These are phyloP conservation scores for Temnothorax curvispinosus DNA, from an alignment of 1,140 invertebrate genomes.

Conservation along the genomic window DNA sequence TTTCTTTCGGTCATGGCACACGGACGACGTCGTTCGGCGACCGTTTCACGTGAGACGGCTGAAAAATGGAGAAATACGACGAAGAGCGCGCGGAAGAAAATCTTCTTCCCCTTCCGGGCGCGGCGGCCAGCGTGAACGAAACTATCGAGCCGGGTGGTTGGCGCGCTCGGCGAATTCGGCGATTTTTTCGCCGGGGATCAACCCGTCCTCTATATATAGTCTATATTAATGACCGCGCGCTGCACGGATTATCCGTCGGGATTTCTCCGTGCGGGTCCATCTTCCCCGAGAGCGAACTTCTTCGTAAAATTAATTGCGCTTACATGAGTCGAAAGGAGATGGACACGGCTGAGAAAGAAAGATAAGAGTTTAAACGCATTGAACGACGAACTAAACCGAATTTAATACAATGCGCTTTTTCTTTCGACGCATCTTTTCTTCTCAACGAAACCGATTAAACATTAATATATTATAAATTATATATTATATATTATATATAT, in stretches of 20 bases:
- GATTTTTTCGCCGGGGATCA: slow-evolving; percentile 76
- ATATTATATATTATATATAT: neutral
- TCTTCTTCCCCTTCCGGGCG: neutral
- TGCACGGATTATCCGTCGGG: slow-evolving; percentile 74
- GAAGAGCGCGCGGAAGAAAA: neutral
- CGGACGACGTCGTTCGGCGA: slow-evolving; percentile 8
- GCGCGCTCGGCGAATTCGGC: slow-evolving; percentile 42
- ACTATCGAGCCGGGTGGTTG: slow-evolving; percentile 62
- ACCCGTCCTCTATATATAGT: slow-evolving; percentile 78
- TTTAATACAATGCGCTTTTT: neutral
- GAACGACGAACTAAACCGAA: slow-evolving; percentile 11
- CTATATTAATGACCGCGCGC: slow-evolving; percentile 77
- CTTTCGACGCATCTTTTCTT: neutral
- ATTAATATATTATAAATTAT: neutral
- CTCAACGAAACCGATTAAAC: neutral
- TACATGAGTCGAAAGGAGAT: neutral
- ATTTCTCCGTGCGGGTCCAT: slow-evolving; percentile 57
- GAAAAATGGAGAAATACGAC: slow-evolving; percentile 22
- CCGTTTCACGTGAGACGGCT: slow-evolving; percentile 1
- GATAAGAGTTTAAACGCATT: neutral
- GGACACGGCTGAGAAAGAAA: neutral
- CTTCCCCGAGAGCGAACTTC: slow-evolving; percentile 57
- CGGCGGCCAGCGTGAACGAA: slow-evolving; percentile 27
- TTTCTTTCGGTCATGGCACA: slow-evolving; percentile 14
- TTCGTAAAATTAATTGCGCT: slow-evolving; percentile 71